These are phyloP conservation scores for Eledone cirrhosa DNA, from an alignment of 2,888 invertebrate species.

Conservation along the genomic window DNA sequence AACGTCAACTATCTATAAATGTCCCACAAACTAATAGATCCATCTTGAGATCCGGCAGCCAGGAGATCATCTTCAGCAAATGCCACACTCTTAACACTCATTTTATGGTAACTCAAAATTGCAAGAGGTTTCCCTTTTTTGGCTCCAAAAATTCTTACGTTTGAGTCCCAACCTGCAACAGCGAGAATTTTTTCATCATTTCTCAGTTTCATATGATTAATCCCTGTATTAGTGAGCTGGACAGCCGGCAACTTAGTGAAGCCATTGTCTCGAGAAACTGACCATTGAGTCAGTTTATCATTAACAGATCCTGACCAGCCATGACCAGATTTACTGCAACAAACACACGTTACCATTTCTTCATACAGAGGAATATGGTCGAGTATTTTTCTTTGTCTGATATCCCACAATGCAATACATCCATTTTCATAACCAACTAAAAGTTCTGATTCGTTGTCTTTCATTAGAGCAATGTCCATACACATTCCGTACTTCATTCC, in stretches of 20 bases:
- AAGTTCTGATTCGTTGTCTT: constrained; percentile 28
- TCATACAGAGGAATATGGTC: constrained; percentile 38
- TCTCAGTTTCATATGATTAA: constrained; percentile 48
- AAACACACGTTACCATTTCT: constrained; percentile 54
- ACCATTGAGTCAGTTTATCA: constrained; percentile 42
- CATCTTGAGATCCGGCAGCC: constrained; percentile 59
- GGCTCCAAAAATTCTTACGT: constrained; percentile 50
- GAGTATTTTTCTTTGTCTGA: constrained; percentile 37
- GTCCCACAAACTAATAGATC: constrained; percentile 58
- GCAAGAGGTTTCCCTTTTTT: constrained; percentile 58
- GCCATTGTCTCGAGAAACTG: constrained; percentile 35
- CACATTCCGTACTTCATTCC: constrained; percentile 48
- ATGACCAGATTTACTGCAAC: constrained; percentile 38
- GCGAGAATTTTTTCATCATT: constrained; percentile 56
- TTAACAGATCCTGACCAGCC: constrained; percentile 52
- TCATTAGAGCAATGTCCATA: constrained; percentile 42
- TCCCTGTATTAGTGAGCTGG: constrained; percentile 49
- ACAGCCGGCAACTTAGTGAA: constrained; percentile 31
- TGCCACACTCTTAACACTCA: constrained; percentile 51
- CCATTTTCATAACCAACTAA: constrained; percentile 58
- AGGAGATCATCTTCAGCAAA: constrained; percentile 52
- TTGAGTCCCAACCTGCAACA: constrained; percentile 60
- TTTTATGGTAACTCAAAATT: constrained; percentile 56
- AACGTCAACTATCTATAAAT: constrained; percentile 47
- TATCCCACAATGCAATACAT: constrained; percentile 51